Percentiles rank a stretch among this genome's conserved stretches.
These are phyloP conservation scores for Pipistrellus nathusii DNA, from an alignment of 2,797 vertebrate genomes.

Conservation along the genomic window DNA sequence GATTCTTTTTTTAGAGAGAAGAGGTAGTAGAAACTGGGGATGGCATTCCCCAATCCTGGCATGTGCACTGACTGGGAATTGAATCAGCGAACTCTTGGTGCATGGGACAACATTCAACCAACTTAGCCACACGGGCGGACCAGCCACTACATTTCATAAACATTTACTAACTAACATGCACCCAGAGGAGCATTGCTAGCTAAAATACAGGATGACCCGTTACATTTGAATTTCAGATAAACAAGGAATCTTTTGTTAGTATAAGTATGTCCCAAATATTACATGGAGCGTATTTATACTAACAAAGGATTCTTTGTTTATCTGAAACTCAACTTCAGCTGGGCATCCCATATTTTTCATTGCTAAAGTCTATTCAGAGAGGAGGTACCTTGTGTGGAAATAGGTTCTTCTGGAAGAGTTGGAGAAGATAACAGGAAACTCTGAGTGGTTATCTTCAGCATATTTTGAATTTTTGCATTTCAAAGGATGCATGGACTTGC, in stretches of 20 bases:
- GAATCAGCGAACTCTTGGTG: not conserved
- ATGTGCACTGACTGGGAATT: not conserved
- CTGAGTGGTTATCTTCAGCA: conserved; percentile 37
- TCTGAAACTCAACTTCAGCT: conserved; percentile 4
- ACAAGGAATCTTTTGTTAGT: conserved; percentile 3
- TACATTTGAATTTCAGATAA: conserved; percentile 47
- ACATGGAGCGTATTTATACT: not conserved
- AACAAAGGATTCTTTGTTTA: not conserved
- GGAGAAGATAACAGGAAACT: not conserved
- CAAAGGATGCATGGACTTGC: conserved; percentile 27
- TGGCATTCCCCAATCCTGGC: too few relatives aligned
- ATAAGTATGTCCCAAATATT: conserved; percentile 18
- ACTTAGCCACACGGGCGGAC: not conserved
- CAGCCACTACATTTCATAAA: not conserved
- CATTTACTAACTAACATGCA: not conserved
- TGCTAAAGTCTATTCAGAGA: conserved; percentile 25
- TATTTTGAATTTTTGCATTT: conserved; percentile 42
- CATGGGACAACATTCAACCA: not conserved
- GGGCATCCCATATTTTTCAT: not conserved
- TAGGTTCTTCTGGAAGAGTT: not conserved
- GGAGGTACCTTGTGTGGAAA: conserved; percentile 32
- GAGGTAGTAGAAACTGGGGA: not conserved
- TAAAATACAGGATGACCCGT: not conserved
- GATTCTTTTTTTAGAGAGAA: too few relatives aligned
- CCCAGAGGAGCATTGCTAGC: not conserved